phyloP scores from a whole-genome alignment of 2,113 vertebrate genomes.

The Dipodomys stephensi region DNA sequence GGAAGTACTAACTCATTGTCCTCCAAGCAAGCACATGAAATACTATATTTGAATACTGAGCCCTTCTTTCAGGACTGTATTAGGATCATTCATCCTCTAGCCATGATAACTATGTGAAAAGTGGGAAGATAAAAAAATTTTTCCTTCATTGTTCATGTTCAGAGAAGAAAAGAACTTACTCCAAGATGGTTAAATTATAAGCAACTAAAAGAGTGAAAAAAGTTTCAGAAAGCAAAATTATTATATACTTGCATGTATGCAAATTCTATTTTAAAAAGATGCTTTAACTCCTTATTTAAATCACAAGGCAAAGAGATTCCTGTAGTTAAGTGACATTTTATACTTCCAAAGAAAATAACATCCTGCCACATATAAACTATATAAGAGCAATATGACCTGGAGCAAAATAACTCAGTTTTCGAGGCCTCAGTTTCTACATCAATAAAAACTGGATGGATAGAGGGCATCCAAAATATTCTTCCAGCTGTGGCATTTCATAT shows the following conservation, averaged over 20 bases:
- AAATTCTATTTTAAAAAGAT: constrained; percentile 29
- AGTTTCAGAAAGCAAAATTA: constrained; percentile 29
- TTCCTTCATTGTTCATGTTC: neutral
- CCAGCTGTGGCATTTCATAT: neutral
- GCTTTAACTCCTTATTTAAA: constrained; percentile 17
- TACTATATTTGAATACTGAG: constrained; percentile 42
- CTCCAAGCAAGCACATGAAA: constrained; percentile 53
- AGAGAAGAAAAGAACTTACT: neutral
- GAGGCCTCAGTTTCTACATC: neutral
- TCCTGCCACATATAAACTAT: neutral
- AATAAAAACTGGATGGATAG: neutral
- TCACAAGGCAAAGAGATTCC: constrained; percentile 11
- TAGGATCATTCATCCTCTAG: constrained; percentile 48
- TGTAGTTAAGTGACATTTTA: neutral
- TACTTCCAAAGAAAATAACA: constrained; percentile 44
- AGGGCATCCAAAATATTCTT: neutral
- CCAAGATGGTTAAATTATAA: neutral
- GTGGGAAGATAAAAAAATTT: neutral
- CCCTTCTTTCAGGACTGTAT: constrained; percentile 15
- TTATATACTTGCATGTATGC: neutral
- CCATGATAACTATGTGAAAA: constrained; percentile 50
- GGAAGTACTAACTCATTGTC: constrained; percentile 52
- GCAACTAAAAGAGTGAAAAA: neutral
- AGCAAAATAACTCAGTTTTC: constrained; percentile 39
- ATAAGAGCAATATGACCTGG: constrained; percentile 5